Base-by-base conservation (phyloP, 2,113 vertebrate genomes). In the Eonycteris spelaea region DNA sequence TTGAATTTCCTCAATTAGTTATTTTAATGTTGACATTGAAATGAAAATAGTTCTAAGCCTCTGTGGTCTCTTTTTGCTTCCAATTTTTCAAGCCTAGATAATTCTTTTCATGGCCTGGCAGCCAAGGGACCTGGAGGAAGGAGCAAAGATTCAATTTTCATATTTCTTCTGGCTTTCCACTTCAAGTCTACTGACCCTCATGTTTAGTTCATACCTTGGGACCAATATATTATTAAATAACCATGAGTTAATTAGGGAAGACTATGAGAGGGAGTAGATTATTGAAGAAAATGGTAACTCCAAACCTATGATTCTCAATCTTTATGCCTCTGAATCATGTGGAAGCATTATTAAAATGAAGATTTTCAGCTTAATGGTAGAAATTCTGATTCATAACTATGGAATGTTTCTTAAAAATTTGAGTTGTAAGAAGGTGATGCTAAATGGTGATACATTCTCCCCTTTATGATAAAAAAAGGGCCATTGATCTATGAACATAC, bases 91-190 rank as follows among this genome's bases (percentile, higher is more conserved):
- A 95, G 84, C 68, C 65, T 88, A 95, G 82, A 61, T 88, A 86
- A 91, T 82, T 94, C 63, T 51, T 94, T 96, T 84, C 82, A 96
- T 33, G 91, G 19, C 53, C 61, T 91, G 40, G 8, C 15, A 95
- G 61, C 24, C 83, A 79, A 59, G 79, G 63, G 68, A 86, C 84
- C 86, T 95, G 7, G 7, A 93, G 61, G 16, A 89, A 93, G 61
- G 16, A 89, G 30, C 65, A 91, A 75, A 96, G 65, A 95, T 91
- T 91, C 65, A 89, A 90, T 95, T 95, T 96, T 94, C 94, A 96
- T 48, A 93, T 92, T 95, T 94, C 63, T 94, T 92, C 55, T 33
- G 67, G 68, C 43, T 92, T 93, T 79, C 65, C 9, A 26, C 63
- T 83, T 95, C 59, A 79, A 24, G 91, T 74, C 59, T 79, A n/a